phyloP scores from a whole-genome alignment of 2,797 vertebrate genomes.

The Falco berigora region DNA sequence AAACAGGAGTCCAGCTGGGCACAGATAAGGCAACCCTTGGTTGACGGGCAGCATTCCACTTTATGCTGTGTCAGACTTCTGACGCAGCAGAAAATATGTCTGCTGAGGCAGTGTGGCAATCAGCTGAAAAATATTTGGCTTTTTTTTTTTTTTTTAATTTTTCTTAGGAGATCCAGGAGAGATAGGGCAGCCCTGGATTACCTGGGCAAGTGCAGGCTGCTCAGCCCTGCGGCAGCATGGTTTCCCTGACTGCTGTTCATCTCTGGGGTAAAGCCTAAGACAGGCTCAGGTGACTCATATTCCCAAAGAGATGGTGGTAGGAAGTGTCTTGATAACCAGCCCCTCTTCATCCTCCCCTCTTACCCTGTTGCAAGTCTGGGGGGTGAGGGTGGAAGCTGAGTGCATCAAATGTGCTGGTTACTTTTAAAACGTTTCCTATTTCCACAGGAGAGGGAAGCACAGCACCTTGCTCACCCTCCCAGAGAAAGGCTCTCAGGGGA shows the following conservation, averaged over 20 bases:
- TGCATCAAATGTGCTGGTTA: too few relatives aligned
- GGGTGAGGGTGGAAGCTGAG: too few relatives aligned
- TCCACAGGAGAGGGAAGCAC: not conserved
- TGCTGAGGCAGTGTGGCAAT: not conserved
- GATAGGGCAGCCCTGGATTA: rapidly evolving
- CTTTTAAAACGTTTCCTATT: not conserved
- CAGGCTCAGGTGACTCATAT: not conserved
- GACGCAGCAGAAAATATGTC: constrained; percentile 10
- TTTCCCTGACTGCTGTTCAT: too few relatives aligned
- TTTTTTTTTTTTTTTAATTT: not conserved
- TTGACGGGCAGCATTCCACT: not conserved
- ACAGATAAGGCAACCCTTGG: not conserved
- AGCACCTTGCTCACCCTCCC: too few relatives aligned
- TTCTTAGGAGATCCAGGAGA: not conserved
- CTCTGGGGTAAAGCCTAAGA: not conserved
- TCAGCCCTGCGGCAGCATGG: rapidly evolving
- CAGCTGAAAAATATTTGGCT: not conserved
- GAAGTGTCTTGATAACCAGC: not conserved
- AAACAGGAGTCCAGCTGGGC: not conserved
- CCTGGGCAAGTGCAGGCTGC: not conserved
- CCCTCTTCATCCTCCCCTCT: not conserved
- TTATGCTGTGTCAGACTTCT: constrained; percentile 36
- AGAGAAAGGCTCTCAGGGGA: not conserved
- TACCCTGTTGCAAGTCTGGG: not conserved
- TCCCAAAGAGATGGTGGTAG: rapidly evolving